A percentile compares a stretch with the other conserved stretches of the same genome.
Evolutionary conservation across 2,113 vertebrate species (phyloP).

Genomic region (Hemibagrus wyckioides): DNA sequence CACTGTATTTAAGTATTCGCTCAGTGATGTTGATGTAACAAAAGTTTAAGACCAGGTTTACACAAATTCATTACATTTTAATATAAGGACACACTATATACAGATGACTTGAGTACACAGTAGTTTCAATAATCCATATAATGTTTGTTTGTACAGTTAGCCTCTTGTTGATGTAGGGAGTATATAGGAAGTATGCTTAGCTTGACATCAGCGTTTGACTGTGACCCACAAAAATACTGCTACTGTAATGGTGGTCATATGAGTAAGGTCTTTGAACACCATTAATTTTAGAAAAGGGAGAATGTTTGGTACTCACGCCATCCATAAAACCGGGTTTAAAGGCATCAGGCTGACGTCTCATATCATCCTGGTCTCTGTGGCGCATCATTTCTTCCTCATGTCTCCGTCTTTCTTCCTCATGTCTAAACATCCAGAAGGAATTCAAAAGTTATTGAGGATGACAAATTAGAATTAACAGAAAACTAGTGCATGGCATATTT

Average conservation of each 20-base stretch:
- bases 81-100: neutral
- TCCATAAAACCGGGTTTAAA: constrained; percentile 93
- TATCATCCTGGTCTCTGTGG: constrained; percentile 91
- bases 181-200: neutral
- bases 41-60: neutral
- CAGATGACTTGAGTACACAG: neutral
- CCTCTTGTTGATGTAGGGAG: no score
- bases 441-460: neutral
- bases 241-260: neutral
- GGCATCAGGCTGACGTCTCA: constrained; percentile 85
- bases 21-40: neutral
- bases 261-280: neutral
- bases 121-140: neutral
- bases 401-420: constrained; percentile 92
- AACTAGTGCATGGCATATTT: neutral
- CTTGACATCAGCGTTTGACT: neutral
- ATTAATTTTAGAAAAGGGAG: neutral
- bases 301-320: constrained; percentile 80
- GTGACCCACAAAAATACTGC: neutral
- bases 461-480: neutral
- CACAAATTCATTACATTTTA: neutral
- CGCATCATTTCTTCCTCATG: constrained; percentile 93
- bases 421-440: constrained; percentile 64
- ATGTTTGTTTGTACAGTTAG: neutral
- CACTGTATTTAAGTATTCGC: neutral